Evolutionary conservation across 2,888 invertebrate genomes (phyloP), one percentile per base, ranked within the genome.

Genomic region (Pristionchus entomophagus): DNA sequence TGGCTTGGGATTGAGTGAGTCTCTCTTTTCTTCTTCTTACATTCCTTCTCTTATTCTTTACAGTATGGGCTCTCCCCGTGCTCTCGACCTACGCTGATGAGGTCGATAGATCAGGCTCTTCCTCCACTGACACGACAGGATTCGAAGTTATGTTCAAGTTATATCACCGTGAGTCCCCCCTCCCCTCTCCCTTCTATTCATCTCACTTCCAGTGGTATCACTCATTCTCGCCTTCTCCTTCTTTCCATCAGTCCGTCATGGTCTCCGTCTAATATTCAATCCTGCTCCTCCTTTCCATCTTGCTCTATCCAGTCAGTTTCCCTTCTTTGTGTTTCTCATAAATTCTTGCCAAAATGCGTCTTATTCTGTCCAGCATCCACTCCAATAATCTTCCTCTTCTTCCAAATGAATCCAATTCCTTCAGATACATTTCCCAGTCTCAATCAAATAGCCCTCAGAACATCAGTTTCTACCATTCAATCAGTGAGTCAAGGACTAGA

Each of bases 231-330:
- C 81, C 51, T 82, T 82, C 59, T 38, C 59, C 1, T 82, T 82
- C 81, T 82, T 82, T 38, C 81, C 81, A 1, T 35, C 81, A n/a
- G 81, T 82, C 8, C 38, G 81, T 45, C 81, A 82, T 45, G 81
- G 81, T 45, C 81, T 82, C 38, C 53, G 59, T 35, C 51, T 82
- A 17, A 19, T 82, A 14, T 22, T 82, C 8, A n/a, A 82, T 56
- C 81, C 81, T 53, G 56, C 81, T 82, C 81, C 81, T 35, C 41
- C 73, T 19, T 73, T 38, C n/a, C 41, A 73, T 38, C 22, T 41
- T 17, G 73, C 73, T 26, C 5, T 73, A 12, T 41, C 73, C 14
- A 73, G 73, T 73, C 8, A 19, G 73, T 41, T 6, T 17, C 1
- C 19, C 32, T 62, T 12, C n/a, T n/a, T n/a, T n/a, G n/a, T n/a